phyloP scores from a whole-genome alignment of 2,888 invertebrate species.

The Lydus trimaculatus region DNA sequence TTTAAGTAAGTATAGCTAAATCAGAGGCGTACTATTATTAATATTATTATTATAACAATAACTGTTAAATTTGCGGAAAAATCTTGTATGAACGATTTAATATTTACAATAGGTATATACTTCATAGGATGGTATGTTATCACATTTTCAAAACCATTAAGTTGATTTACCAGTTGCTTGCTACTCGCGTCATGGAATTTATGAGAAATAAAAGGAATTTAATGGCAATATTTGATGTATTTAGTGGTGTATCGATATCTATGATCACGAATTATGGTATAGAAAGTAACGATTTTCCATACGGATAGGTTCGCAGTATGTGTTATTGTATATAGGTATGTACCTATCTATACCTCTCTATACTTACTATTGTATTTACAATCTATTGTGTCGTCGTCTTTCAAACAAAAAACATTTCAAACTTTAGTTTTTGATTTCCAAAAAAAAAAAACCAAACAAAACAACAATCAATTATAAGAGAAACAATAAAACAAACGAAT shows the following conservation, averaged over 20 bases:
- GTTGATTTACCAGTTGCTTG: slow-evolving; percentile 51
- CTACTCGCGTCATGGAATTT: slow-evolving; percentile 38
- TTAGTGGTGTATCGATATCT: slow-evolving; percentile 10
- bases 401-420: neutral
- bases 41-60: neutral
- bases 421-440: neutral
- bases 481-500: neutral
- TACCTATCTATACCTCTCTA: neutral
- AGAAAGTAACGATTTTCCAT: slow-evolving; percentile 3
- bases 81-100: neutral
- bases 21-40: neutral
- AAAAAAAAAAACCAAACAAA: neutral
- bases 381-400: neutral
- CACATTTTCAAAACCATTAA: slow-evolving; percentile 52
- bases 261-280: slow-evolving; percentile 2
- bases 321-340: too few species aligned
- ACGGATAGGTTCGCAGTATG: slow-evolving; percentile 1
- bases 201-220: slow-evolving; percentile 49
- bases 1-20: neutral
- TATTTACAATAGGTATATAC: slow-evolving; percentile 47
- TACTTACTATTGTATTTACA: too few species aligned
- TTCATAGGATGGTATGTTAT: slow-evolving; percentile 47
- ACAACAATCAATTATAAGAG: neutral
- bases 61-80: neutral
- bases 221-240: slow-evolving; percentile 54